Conservation (phyloP, 2,113 vertebrate genomes). For the Myotis davidii region DNA sequence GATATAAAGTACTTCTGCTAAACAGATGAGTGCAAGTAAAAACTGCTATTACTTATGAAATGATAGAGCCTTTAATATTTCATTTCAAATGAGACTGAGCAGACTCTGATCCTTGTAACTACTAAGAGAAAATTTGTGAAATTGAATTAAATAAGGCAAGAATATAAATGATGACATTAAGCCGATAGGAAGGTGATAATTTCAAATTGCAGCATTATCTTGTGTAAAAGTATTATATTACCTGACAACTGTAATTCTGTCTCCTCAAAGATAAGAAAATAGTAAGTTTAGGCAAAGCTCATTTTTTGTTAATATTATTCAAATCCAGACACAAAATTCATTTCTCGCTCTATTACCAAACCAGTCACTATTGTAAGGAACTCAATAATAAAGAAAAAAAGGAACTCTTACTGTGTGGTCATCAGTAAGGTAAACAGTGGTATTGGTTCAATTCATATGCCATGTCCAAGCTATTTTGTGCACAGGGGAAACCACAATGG, state of each 20-base stretch:
- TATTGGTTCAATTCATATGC: background rate
- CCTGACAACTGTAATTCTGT: conserved; percentile 24
- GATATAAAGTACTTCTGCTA: background rate
- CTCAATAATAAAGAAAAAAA: background rate
- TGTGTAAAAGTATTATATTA: conserved; percentile 7
- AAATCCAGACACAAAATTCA: background rate
- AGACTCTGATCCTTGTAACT: background rate
- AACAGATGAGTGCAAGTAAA: background rate
- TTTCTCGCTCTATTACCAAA: background rate
- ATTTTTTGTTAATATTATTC: background rate
- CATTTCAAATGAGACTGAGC: conserved; percentile 65
- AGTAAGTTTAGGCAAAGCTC: background rate
- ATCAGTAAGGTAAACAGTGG: background rate
- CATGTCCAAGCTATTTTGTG: background rate
- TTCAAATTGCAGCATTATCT: conserved; percentile 32
- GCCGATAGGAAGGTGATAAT: background rate
- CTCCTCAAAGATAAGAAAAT: conserved; percentile 14
- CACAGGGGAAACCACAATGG: background rate
- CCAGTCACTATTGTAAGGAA: background rate
- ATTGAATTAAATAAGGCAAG: conserved; percentile 40
- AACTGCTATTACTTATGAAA: conserved; percentile 49
- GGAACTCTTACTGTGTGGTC: background rate
- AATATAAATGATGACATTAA: conserved; percentile 21
- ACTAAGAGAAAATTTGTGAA: conserved; percentile 48
- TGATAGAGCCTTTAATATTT: conserved; percentile 78